phyloP scores from a whole-genome alignment of 2,888 invertebrate species.

The Girardia tigrina region DNA sequence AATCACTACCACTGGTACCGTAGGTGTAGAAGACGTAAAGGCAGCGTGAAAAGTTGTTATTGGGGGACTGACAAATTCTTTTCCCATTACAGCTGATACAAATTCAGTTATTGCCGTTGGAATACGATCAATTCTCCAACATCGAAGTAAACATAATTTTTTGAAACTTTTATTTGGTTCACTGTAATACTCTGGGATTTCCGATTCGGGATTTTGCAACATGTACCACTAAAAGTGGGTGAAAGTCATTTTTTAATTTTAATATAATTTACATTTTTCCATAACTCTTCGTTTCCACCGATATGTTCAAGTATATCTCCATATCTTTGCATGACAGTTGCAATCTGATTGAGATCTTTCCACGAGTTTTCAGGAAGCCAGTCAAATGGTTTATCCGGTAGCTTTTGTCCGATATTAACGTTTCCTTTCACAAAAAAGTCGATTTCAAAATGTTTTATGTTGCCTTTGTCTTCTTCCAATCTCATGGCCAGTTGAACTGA shows the following conservation, averaged over 20 bases:
- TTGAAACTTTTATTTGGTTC: conserved; percentile 31
- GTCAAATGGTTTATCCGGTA: conserved; percentile 30
- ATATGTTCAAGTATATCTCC: conserved; percentile 30
- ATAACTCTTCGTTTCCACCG: conserved; percentile 23
- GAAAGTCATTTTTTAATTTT: conserved; percentile 4
- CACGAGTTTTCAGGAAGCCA: conserved; percentile 35
- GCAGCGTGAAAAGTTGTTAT: conserved; percentile 36
- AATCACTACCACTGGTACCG: conserved; percentile 36
- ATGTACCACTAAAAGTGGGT: conserved; percentile 24
- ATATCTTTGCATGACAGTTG: conserved; percentile 27
- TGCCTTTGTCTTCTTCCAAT: conserved; percentile 34
- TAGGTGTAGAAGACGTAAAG: conserved; percentile 28
- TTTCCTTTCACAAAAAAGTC: conserved; percentile 37
- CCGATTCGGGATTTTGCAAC: conserved; percentile 30
- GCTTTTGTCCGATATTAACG: conserved; percentile 21
- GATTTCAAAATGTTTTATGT: conserved; percentile 34
- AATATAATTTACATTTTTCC: conserved; percentile 34
- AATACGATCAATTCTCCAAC: conserved; percentile 36
- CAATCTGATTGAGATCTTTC: conserved; percentile 32
- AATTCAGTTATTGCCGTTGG: conserved; percentile 34
- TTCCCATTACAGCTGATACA: conserved; percentile 36
- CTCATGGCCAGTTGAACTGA: conserved; percentile 37
- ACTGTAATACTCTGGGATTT: neutral
- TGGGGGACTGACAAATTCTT: conserved; percentile 36
- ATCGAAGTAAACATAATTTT: conserved; percentile 35